Conservation (phyloP, 2,888 invertebrate species). For the Baccha elongata region DNA sequence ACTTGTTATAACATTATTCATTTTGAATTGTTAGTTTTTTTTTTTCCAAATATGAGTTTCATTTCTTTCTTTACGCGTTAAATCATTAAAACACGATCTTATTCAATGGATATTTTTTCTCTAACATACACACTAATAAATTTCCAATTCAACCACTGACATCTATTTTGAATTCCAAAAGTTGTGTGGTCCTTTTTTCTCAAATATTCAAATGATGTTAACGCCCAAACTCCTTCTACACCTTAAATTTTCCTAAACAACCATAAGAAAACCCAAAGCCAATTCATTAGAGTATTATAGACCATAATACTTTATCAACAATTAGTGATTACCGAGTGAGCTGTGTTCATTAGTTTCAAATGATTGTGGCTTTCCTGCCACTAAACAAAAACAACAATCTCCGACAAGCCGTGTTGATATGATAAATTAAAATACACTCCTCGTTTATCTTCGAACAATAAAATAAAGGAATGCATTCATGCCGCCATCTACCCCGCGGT, state of each 20-base stretch:
- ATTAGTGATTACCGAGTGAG: slow-evolving; percentile 60
- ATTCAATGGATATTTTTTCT: too few relatives aligned
- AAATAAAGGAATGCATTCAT: slow-evolving; percentile 10
- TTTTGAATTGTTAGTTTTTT: background rate
- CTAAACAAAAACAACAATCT: background rate
- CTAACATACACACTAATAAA: too few relatives aligned
- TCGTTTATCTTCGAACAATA: slow-evolving; percentile 16
- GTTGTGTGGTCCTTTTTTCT: slow-evolving; percentile 54
- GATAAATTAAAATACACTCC: slow-evolving; percentile 61
- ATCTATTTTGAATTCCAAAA: background rate
- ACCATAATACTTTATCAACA: slow-evolving; percentile 57
- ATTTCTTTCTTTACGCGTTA: too few relatives aligned
- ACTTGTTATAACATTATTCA: too few relatives aligned
- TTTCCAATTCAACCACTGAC: background rate
- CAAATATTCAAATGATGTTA: slow-evolving; percentile 6
- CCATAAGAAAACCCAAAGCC: slow-evolving; percentile 33
- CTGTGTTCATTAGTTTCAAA: slow-evolving; percentile 58
- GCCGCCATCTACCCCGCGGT: slow-evolving; percentile 48
- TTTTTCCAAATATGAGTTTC: too few relatives aligned
- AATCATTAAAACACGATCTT: too few relatives aligned
- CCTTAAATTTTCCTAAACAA: slow-evolving; percentile 22
- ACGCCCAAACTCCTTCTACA: slow-evolving; percentile 40
- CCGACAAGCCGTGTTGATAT: slow-evolving; percentile 63
- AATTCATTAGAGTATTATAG: slow-evolving; percentile 65
- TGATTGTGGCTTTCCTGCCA: slow-evolving; percentile 31